Evolutionary conservation across 2,797 vertebrate genomes (phyloP), one percentile per base, ranked within the genome.

Genomic region (Sebastes steindachneri): DNA sequence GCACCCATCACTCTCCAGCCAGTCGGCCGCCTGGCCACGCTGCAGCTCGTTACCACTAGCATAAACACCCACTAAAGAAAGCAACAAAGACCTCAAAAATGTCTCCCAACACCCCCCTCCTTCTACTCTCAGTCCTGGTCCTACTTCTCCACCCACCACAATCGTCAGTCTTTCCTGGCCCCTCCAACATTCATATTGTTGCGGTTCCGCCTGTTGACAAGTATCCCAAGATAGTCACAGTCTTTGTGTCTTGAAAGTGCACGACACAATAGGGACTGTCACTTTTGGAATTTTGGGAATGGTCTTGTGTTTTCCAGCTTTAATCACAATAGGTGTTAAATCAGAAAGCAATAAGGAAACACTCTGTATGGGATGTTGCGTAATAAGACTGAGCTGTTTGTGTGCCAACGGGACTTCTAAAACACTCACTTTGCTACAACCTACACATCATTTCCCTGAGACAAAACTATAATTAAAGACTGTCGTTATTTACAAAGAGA

Each of bases 1-100:
- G 91, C 80, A 92, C 28, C 28, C 64, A 74, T 88, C 83, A 75
- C 74, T 93, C 74, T 86, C 53, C 69, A 83, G 78, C 59, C 67
- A 64, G 78, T 66, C 28, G 8, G 76, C 58, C 7, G 55, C 64
- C 84, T 23, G 31, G 70, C 74, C 60, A 54, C 7, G 1, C 77
- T 84, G 83, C 74, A 80, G 82, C 86, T 87, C 26, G 11, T 90
- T 88, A 88, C 82, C 80, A 63, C 84, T 59, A 80, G 75, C 59
- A 86, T 92, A 93, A 94, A 93, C 92, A 93, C 74, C 72, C 4
- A 73, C 76, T 76, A 88, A 90, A 92, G 82, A 91, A 83, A 89
- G 79, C 62, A 90, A 74, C 84, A 86, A 79, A 78, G 78, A 81
- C 85, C 83, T 80, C 73, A 90, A 77, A 90, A 81, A 93, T 87